Conservation (phyloP, 1,140 invertebrate genomes). For the Lepidurus packardi region DNA sequence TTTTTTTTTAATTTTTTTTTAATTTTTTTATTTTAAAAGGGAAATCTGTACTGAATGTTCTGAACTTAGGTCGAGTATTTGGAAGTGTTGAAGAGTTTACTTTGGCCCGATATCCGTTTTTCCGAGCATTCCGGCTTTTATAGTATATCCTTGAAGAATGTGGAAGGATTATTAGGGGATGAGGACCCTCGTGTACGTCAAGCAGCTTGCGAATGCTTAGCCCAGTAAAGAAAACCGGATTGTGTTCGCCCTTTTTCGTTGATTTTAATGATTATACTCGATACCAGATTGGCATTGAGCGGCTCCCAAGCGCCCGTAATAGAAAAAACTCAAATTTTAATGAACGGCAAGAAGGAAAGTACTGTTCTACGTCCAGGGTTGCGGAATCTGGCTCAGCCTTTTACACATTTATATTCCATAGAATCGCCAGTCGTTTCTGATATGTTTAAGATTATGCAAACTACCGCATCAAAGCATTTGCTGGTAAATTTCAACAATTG, state of each 20-base stretch:
- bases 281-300: background rate
- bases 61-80: conserved; percentile 17
- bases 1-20: no score
- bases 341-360: background rate
- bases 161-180: conserved; percentile 30
- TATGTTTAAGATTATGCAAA: background rate
- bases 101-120: background rate
- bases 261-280: background rate
- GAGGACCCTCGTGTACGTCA: conserved; percentile 35
- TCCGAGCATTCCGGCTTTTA: conserved; percentile 23
- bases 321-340: background rate
- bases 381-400: background rate
- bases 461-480: background rate
- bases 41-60: background rate
- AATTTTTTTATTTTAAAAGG: no score
- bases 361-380: background rate
- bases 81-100: background rate
- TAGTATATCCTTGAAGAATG: background rate
- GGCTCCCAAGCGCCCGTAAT: background rate
- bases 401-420: background rate
- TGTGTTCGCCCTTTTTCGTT: background rate
- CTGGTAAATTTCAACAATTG: background rate
- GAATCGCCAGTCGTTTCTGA: background rate
- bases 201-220: conserved; percentile 31
- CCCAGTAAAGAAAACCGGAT: background rate